A percentile compares a stretch with the other conserved stretches of the same genome.
Evolutionary conservation across 2,888 invertebrate species (phyloP).

Genomic region (Oscheius myriophilus): DNA sequence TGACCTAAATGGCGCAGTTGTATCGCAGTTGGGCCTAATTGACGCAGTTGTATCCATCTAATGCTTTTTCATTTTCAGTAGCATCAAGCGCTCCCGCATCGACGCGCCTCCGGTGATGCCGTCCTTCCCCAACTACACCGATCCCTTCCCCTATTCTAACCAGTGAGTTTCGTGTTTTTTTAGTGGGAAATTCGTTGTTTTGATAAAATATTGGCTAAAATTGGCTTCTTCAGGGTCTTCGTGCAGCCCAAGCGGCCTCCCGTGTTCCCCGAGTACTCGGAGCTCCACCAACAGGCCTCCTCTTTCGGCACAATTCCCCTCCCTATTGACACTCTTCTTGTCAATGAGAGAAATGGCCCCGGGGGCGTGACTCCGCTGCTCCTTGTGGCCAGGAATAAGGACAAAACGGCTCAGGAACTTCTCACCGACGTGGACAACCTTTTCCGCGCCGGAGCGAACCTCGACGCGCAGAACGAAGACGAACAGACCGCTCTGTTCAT

Average conservation of each 20-base stretch:
- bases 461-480: slow-evolving; percentile 37
- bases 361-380: slow-evolving; percentile 27
- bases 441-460: slow-evolving; percentile 36
- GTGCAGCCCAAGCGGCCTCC: not conserved
- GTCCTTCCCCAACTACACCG: not conserved
- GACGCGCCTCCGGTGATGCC: not conserved
- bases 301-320: slow-evolving; percentile 16
- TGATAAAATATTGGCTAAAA: not conserved
- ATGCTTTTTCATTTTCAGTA: not conserved
- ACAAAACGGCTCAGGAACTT: slow-evolving; percentile 12
- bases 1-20: no score
- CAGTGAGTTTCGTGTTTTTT: no score
- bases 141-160: slow-evolving; percentile 1
- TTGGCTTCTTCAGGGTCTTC: slow-evolving; percentile 18
- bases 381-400: slow-evolving; percentile 1
- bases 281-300: slow-evolving; percentile 15
- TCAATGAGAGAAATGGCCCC: slow-evolving; percentile 18
- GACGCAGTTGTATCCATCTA: no score
- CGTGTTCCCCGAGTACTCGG: slow-evolving; percentile 12
- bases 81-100: slow-evolving; percentile 20
- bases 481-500: slow-evolving; percentile 34
- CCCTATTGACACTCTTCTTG: slow-evolving; percentile 7
- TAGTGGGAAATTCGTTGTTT: no score
- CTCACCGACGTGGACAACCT: slow-evolving; percentile 35
- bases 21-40: no score